Evolutionary conservation across 2,113 vertebrate species (phyloP), one percentile per base, ranked within the genome.

Genomic region (Plecturocebus donacophilus): DNA sequence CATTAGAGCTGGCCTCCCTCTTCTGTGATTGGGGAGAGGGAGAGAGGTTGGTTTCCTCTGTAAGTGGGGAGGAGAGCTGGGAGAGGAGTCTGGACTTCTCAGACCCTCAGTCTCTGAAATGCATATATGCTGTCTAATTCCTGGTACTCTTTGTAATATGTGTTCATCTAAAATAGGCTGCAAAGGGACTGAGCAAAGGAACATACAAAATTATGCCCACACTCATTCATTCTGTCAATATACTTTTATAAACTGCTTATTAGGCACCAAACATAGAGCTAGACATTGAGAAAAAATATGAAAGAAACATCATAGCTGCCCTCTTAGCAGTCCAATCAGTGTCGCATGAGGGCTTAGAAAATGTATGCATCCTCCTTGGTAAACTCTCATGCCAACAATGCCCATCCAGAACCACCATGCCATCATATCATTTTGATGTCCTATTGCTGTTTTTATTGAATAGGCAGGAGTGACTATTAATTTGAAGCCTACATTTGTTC

Each of bases 1-100:
- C 96, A 91, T 98, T 96, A 96, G 97, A 98, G 71, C 85, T 89
- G 92, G 90, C 97, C 97, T 98, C 97, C 94, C 93, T 96, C 91
- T 94, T 94, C 97, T 94, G 82, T 23, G 30, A 93, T 16, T 35
- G 9, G 91, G 89, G 54, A n/a, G 38, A 38, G 47, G 49, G 70
- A 91, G 16, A 79, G 27, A 66, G 38, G 32, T 40, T 75, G 66
- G n/a, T 68, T 95, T 94, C n/a, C 38, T 93, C 49, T 47, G 30
- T 17, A 76, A 80, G 0, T 14, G 45, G n/a, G 4, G 47, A 95
- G 49, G 12, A 56, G 77, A 66, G 70, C 27, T 8, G 0, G 70
- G n/a, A 94, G 23, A 64, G 68, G 49, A 58, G 30, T 30, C 16
- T 35, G 38, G 47, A 61, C 56, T 73, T 96, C 84, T 77, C 35